Evolutionary conservation across 2,888 invertebrate genomes (phyloP), one percentile per base, ranked within the genome.

Genomic region (Pseudococcus viburni): DNA sequence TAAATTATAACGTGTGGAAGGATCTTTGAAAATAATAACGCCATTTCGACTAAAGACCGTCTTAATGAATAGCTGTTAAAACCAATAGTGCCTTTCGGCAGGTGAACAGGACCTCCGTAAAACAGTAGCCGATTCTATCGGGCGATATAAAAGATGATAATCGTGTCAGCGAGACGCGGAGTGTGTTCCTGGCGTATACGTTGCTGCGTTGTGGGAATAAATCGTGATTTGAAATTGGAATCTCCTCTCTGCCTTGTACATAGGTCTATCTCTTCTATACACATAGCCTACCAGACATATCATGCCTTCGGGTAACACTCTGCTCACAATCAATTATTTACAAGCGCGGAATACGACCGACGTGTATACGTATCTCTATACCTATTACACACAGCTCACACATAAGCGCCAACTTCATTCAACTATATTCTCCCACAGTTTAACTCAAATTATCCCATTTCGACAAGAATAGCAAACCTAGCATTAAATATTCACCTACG

Each of bases 41-140:
- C 55, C 85, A 85, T 85, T 85, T 85, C 85, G 55, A 59, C 85
- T 85, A 85, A 85, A 85, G 59, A 39, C 33, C 64, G 59, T 85
- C 85, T 77, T 87, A 87, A 87, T 87, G 87, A 87, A 87, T 87
- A 51, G 87, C 80, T 87, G 87, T 87, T 87, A 87, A 86, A 87
- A 87, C 87, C 87, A 87, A 87, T 87, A 87, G 87, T 87, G 87
- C 87, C 87, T 87, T 87, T 87, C 87, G 87, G 87, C 87, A 77
- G 87, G 87, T 80, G 87, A 80, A 87, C 87, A 87, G 87, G 87
- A 87, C 87, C 87, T 87, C 87, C 77, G 87, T 87, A 87, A 87
- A 87, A 87, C 87, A 87, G 87, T 87, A 87, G 87, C 80, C 77
- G 87, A 87, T 87, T 87, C 87, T 87, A 87, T 87, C 87, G 33